A percentile compares a stretch with the other conserved stretches of the same genome.
Evolutionary conservation across 2,113 vertebrate genomes (phyloP).

Genomic region (Thalassarche chlororhynchos): DNA sequence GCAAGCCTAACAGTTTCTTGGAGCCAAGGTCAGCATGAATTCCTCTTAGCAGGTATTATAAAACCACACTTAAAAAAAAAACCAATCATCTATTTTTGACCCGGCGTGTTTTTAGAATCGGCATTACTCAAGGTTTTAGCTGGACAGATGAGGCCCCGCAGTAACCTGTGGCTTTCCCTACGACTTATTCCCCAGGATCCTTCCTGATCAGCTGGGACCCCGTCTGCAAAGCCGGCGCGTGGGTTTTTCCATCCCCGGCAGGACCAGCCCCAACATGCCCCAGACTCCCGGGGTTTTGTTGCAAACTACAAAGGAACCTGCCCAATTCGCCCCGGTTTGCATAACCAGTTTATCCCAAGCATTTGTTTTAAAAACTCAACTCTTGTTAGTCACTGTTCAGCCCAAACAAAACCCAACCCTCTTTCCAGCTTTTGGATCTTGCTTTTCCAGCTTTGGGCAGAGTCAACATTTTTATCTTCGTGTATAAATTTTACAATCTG

Average conservation of each 20-base stretch:
- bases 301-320: conserved; percentile 57
- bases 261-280: conserved; percentile 18
- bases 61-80: neutral
- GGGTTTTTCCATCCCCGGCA: conserved; percentile 2
- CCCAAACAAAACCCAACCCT: conserved; percentile 44
- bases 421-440: neutral
- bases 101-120: neutral
- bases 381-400: conserved; percentile 36
- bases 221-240: rapidly evolving
- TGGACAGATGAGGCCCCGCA: neutral
- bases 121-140: neutral
- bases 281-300: neutral
- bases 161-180: neutral
- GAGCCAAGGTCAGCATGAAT: rapidly evolving
- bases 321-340: conserved; percentile 43
- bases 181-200: neutral
- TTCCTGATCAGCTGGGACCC: neutral
- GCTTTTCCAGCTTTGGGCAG: conserved; percentile 41
- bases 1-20: neutral
- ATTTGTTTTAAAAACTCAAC: conserved; percentile 34
- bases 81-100: neutral
- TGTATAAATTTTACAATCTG: neutral
- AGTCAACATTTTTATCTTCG: neutral
- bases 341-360: conserved; percentile 63
- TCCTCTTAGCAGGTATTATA: neutral